Percentiles rank a stretch among this genome's conserved stretches.
These are phyloP conservation scores for Manis javanica DNA, from an alignment of 2,797 vertebrate species.

Conservation along the genomic window DNA sequence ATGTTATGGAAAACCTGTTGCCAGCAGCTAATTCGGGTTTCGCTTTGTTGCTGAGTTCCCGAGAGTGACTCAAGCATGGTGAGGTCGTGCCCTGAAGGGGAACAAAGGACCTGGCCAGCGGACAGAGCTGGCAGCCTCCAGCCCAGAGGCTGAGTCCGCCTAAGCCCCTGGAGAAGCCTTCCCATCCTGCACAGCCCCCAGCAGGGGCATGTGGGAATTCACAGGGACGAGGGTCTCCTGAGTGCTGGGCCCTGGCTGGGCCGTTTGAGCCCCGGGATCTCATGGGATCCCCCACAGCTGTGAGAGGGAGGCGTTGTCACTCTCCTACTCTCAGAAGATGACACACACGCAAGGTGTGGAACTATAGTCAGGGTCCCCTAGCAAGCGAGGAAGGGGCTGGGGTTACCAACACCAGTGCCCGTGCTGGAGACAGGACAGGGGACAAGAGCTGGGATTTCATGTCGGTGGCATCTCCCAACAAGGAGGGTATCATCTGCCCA, in stretches of 20 bases:
- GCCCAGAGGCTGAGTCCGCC: background rate
- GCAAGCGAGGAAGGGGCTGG: fast-evolving
- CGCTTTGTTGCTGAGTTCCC: background rate
- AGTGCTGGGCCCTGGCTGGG: background rate
- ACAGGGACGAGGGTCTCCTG: fast-evolving
- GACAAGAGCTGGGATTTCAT: fast-evolving
- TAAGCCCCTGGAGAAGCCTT: background rate
- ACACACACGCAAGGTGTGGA: fast-evolving
- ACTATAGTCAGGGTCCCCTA: background rate
- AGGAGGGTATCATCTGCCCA: fast-evolving
- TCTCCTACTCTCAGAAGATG: background rate
- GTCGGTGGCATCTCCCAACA: background rate
- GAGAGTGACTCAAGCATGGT: background rate
- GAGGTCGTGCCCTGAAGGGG: background rate
- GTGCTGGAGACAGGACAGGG: fast-evolving
- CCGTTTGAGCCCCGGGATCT: background rate
- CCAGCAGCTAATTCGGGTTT: background rate
- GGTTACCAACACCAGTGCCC: fast-evolving
- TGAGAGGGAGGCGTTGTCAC: too few species aligned
- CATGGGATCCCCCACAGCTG: too few species aligned
- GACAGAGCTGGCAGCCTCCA: background rate
- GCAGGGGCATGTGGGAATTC: background rate
- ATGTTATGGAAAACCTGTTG: background rate
- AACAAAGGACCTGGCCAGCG: background rate
- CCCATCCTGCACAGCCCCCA: background rate